Conservation (phyloP, 2,113 vertebrate species). For the Lampris megalopsis region DNA sequence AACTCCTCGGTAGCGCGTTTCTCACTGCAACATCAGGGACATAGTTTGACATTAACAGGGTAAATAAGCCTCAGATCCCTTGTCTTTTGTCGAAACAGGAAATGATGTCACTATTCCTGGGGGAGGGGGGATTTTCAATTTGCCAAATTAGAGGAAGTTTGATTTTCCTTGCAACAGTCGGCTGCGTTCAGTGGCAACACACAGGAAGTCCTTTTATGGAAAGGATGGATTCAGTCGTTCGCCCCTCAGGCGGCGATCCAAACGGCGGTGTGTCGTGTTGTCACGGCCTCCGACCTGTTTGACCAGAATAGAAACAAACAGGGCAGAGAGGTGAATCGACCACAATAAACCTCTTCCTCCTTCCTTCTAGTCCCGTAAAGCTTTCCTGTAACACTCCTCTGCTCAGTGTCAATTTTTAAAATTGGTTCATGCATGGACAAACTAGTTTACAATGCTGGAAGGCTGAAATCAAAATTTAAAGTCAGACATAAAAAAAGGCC, state of each 20-base stretch:
- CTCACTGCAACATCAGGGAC: constrained; percentile 22
- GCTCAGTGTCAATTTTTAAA: too few relatives aligned
- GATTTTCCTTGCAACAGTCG: neutral
- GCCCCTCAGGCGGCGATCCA: constrained; percentile 1
- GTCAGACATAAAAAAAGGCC: too few relatives aligned
- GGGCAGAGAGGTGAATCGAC: neutral
- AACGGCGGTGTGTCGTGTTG: neutral
- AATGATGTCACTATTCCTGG: constrained; percentile 16
- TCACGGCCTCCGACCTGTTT: constrained; percentile 34
- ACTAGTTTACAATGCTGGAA: too few relatives aligned
- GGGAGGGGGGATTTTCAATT: neutral
- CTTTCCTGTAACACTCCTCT: too few relatives aligned
- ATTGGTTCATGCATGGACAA: too few relatives aligned
- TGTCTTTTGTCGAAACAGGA: neutral
- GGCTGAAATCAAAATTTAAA: too few relatives aligned
- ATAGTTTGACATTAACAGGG: constrained; percentile 17
- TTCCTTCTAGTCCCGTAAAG: too few relatives aligned
- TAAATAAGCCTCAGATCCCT: neutral
- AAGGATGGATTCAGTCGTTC: neutral
- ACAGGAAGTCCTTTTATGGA: constrained; percentile 11
- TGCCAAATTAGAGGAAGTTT: neutral
- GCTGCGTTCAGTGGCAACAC: constrained; percentile 1
- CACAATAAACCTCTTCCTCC: too few relatives aligned
- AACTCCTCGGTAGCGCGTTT: neutral
- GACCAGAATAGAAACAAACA: neutral